A percentile compares a stretch with the other conserved stretches of the same genome.
phyloP scores from a whole-genome alignment of 2,797 vertebrate genomes.

The Propithecus perrieri region DNA sequence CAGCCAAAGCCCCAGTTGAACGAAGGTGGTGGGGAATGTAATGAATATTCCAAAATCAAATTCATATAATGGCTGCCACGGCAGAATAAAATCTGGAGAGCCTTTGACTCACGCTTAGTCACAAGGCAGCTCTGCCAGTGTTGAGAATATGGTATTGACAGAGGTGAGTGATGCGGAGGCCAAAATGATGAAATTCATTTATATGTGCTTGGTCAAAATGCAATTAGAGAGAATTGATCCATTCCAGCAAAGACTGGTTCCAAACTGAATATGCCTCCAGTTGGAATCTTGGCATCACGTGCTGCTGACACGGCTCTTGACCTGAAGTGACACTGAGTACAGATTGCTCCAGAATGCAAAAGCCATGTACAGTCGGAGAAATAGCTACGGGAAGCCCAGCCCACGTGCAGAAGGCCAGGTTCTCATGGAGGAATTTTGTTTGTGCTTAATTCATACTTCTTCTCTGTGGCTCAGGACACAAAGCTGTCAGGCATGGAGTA shows the following conservation, averaged over 20 bases:
- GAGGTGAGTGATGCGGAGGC: background rate
- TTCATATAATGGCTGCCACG: background rate
- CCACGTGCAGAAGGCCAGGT: background rate
- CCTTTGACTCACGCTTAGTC: background rate
- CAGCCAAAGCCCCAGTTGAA: background rate
- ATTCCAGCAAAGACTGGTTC: background rate
- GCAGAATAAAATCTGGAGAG: background rate
- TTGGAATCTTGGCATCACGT: background rate
- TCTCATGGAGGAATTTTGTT: background rate
- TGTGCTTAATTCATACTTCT: background rate
- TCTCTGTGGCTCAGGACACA: background rate
- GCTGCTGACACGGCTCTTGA: background rate
- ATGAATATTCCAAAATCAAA: background rate
- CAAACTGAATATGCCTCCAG: fast-evolving
- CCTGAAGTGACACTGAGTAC: background rate
- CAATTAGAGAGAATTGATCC: background rate
- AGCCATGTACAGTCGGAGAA: background rate
- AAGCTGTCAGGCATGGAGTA: no score
- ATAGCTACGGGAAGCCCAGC: background rate
- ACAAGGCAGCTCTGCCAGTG: background rate
- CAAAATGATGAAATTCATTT: background rate
- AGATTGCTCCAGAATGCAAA: background rate
- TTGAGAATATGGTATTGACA: background rate
- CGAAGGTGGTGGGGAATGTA: background rate
- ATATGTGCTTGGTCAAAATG: background rate